Evolutionary conservation across 2,113 vertebrate species (phyloP), one percentile per base, ranked within the genome.

Genomic region (Brachypodius melanocephalos): DNA sequence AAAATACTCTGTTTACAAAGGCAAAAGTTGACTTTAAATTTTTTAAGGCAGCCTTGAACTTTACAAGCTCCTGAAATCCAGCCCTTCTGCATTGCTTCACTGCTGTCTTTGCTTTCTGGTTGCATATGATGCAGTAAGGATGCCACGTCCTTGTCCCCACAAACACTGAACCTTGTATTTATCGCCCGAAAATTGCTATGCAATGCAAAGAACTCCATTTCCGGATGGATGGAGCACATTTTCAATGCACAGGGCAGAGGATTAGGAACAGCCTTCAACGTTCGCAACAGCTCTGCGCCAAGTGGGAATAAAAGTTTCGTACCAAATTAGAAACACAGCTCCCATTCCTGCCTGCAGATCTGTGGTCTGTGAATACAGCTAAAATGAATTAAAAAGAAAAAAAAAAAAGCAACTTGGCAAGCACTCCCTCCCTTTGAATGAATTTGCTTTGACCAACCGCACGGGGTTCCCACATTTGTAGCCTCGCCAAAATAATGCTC

Each of bases 91-190:
- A 6, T 22, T 38, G 48, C 69, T 78, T 71, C 52, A 0, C 34
- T 26, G 65, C 74, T 58, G 58, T 8, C 88, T 92, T 73, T 57
- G 68, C 85, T 71, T 67, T 69, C 89, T 58, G 54, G 32, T 15
- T 76, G 63, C 94, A 38, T 6, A 14, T n/a, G 24, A 11, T 8
- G 71, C 87, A 63, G 66, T 51, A 22, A 93, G 71, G 69, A 68
- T 89, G 94, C 89, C 89, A 79, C 28, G 61, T 88, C 93, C 91
- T 90, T 96, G 89, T 88, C 72, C 93, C 82, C 85, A 58, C 22
- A 32, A 93, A 84, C 72, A 49, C 63, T 8, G 40, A 92, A 88
- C 94, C 82, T 89, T 92, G 80, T 81, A 83, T 93, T 96, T 95
- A 95, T 96, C 54, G 61, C 92, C 84, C 0, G 0, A 36, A 93